Base-by-base conservation (phyloP, 2,888 invertebrate species). In the Steinernema hermaphroditum region DNA sequence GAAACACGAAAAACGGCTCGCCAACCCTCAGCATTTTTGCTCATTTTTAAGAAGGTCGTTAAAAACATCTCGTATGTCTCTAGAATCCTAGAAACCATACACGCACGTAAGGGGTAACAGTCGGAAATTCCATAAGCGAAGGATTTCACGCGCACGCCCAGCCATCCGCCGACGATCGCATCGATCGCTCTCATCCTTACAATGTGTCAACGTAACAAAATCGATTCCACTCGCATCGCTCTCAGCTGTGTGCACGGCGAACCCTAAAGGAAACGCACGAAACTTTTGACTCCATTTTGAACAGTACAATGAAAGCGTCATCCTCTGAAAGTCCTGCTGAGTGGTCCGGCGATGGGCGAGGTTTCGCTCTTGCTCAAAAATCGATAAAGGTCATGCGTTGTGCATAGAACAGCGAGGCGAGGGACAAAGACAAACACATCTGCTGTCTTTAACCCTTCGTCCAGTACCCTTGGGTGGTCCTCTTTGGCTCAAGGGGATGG, bases 361-460 rank as follows among this genome's bases (percentile, higher is more conserved):
- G 62, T 62, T 37, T 37, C 37, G 6, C 12, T 37, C 37, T 37
- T 12, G 62, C 27, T 32, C 62, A 27, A 62, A 62, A 62, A 62
- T 62, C 62, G 62, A 24, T 62, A 62, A 62, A 62, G 62, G 62
- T 62, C 62, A 62, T 62, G 62, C 62, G 62, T 62, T 62, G 62
- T 62, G 62, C 24, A 62, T 32, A 62, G 62, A 24, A 24, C 50
- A 24, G 62, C 6, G 62, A 29, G 62, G 32, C 27, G 62, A 62
- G 62, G 62, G 62, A 62, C 62, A 29, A 62, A 62, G 62, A 62
- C 62, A 62, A 62, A 62, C 62, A 62, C 62, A 62, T 62, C 62
- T 62, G 62, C 46, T 19, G 46, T n/a, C 43, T 54, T 54, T n/a
- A 32, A 32, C 32, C 8, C 27, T 16, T 62, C 62, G 16, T 27